Evolutionary conservation across 1,140 invertebrate genomes (phyloP).

Genomic region (Pseudomyrmex gracilis): DNA sequence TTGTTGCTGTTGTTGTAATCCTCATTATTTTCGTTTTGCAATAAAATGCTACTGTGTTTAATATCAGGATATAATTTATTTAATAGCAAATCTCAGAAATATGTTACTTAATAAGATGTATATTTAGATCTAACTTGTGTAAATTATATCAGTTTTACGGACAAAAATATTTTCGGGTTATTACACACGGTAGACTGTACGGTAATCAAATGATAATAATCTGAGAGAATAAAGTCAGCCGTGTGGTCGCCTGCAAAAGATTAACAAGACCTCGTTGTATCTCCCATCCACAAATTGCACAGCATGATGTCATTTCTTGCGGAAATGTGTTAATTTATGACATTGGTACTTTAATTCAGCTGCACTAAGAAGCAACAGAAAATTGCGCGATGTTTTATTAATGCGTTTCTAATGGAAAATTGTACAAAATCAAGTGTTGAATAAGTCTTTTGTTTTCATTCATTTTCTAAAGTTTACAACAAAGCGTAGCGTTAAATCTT

Average conservation of each 20-base stretch:
- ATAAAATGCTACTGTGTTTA: neutral
- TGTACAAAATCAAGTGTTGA: neutral
- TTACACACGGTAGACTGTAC: neutral
- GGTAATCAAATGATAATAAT: neutral
- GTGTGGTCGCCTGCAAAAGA: slow-evolving; percentile 66
- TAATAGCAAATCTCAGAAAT: neutral
- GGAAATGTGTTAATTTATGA: slow-evolving; percentile 83
- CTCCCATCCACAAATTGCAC: slow-evolving; percentile 70
- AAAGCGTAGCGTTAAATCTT: neutral
- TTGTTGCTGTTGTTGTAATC: too few relatives aligned
- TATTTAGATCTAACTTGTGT: neutral
- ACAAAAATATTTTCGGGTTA: neutral
- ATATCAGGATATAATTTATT: neutral
- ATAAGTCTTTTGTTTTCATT: too few relatives aligned
- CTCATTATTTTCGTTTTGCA: neutral
- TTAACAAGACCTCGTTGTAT: slow-evolving; percentile 73
- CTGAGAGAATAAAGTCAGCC: slow-evolving; percentile 66
- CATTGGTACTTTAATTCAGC: slow-evolving; percentile 70
- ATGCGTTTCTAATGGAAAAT: slow-evolving; percentile 44
- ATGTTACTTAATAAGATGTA: neutral
- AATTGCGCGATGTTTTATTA: slow-evolving; percentile 24
- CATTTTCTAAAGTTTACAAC: too few relatives aligned
- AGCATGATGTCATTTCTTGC: slow-evolving; percentile 81
- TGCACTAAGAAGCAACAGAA: slow-evolving; percentile 56
- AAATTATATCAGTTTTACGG: neutral